Percentiles rank a stretch among this genome's conserved stretches.
Conservation (phyloP, 1,140 invertebrate genomes). For the Brachionus calyciflorus region DNA sequence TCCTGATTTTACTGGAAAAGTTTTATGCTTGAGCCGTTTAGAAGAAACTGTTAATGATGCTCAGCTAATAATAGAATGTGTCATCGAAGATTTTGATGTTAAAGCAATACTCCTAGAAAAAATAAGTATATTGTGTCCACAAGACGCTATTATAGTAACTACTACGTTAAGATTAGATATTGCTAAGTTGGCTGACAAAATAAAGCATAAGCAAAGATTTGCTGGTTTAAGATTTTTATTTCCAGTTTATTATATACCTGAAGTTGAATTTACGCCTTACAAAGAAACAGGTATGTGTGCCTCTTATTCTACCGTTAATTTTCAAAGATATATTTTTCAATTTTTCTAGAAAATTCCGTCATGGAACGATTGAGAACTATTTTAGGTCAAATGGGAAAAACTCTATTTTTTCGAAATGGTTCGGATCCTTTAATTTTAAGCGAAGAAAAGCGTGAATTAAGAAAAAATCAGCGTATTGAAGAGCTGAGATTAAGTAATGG, state of each 20-base stretch:
- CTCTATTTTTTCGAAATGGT: conserved; percentile 62
- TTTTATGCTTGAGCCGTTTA: conserved; percentile 60
- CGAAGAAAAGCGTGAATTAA: conserved; percentile 61
- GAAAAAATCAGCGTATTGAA: conserved; percentile 55
- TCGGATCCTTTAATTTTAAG: conserved; percentile 60
- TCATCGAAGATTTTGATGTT: conserved; percentile 59
- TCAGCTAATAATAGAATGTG: conserved; percentile 62
- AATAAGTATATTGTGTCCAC: conserved; percentile 55
- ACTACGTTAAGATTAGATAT: conserved; percentile 58
- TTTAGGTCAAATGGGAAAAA: conserved; percentile 62
- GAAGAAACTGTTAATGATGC: conserved; percentile 62
- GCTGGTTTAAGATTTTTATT: conserved; percentile 61
- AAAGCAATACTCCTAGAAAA: conserved; percentile 62
- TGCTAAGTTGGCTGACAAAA: conserved; percentile 54
- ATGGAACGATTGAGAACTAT: conserved; percentile 55
- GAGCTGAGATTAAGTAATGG: conserved; percentile 52
- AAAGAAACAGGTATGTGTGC: conserved; percentile 53
- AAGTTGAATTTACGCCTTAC: conserved; percentile 61
- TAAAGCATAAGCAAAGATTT: conserved; percentile 57
- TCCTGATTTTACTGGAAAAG: conserved; percentile 60
- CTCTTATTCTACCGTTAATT: neutral
- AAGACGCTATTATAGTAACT: conserved; percentile 58
- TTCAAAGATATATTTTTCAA: neutral
- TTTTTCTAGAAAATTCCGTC: conserved; percentile 5
- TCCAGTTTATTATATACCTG: conserved; percentile 63